These are phyloP conservation scores for Eristalinus sepulchralis DNA, from an alignment of 2,888 invertebrate genomes.

Conservation along the genomic window DNA sequence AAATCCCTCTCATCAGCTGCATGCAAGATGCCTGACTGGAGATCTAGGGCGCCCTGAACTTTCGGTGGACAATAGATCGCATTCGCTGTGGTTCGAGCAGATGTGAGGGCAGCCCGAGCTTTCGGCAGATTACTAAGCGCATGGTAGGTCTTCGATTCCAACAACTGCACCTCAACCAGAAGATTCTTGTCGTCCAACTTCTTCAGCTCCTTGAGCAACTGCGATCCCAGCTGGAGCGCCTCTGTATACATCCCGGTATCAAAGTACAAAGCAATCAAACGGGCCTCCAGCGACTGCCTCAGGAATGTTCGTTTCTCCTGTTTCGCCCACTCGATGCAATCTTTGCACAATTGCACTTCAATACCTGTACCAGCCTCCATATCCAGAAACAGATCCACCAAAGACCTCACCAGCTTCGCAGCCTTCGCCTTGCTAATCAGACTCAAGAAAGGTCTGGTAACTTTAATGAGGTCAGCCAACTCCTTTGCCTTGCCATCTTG, in stretches of 20 bases:
- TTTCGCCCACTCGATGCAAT: slow-evolving; percentile 99
- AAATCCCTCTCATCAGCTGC: slow-evolving; percentile 99
- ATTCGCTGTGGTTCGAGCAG: slow-evolving; percentile 99
- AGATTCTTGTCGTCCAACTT: slow-evolving; percentile 99
- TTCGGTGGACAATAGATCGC: slow-evolving; percentile 99
- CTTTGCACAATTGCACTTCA: slow-evolving; percentile 95
- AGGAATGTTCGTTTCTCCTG: slow-evolving; percentile 98
- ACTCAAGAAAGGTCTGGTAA: slow-evolving; percentile 96
- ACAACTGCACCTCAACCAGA: slow-evolving; percentile 97
- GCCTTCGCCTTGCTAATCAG: slow-evolving; percentile 99
- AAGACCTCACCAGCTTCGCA: slow-evolving; percentile 96
- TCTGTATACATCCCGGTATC: slow-evolving; percentile 95
- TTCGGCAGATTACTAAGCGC: slow-evolving; percentile 98
- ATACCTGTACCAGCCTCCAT: slow-evolving; percentile 98
- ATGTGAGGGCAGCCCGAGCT: slow-evolving; percentile 97
- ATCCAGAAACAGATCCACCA: slow-evolving; percentile 98
- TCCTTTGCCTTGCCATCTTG: slow-evolving; percentile 96
- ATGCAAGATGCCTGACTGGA: slow-evolving; percentile 98
- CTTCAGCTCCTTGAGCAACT: slow-evolving; percentile 96
- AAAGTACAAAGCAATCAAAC: slow-evolving; percentile 96
- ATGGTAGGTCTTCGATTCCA: slow-evolving; percentile 99
- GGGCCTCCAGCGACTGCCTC: slow-evolving; percentile 96
- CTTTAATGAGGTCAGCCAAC: slow-evolving; percentile 95
- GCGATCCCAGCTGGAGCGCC: slow-evolving; percentile 91
- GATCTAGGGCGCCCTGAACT: slow-evolving; percentile 97